These are phyloP conservation scores for Coptodon bakossiorum DNA, from an alignment of 2,113 vertebrate species.

Conservation along the genomic window DNA sequence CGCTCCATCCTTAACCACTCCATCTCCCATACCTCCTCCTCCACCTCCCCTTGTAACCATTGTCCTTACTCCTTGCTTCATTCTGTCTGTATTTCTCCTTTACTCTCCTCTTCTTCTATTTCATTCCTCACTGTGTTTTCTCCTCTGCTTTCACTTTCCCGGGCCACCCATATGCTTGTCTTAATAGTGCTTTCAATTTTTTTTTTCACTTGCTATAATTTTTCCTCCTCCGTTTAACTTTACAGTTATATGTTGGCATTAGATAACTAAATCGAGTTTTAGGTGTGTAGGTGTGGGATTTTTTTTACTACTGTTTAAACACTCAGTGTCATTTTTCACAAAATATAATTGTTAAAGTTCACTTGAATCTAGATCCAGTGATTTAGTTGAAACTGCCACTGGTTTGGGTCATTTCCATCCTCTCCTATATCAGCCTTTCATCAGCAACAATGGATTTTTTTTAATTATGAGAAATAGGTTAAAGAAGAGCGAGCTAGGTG, in stretches of 20 bases:
- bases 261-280: not conserved
- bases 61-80: constrained; percentile 28
- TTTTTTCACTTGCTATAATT: not conserved
- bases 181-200: not conserved
- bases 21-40: constrained; percentile 26
- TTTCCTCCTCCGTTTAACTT: not conserved
- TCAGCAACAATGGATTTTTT: not conserved
- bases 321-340: not conserved
- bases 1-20: constrained; percentile 43
- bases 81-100: constrained; percentile 1
- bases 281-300: not conserved
- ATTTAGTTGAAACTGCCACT: not conserved
- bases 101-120: not conserved
- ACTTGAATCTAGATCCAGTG: not conserved
- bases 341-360: not conserved
- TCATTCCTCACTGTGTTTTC: not conserved
- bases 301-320: not conserved
- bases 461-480: not conserved
- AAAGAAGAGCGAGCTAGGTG: not conserved
- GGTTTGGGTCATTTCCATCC: not conserved
- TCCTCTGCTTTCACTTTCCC: not conserved
- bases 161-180: not conserved
- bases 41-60: constrained; percentile 16
- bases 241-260: not conserved
- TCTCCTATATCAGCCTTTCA: not conserved